These are phyloP conservation scores for Crematogaster levior DNA, from an alignment of 2,888 invertebrate genomes.

Conservation along the genomic window DNA sequence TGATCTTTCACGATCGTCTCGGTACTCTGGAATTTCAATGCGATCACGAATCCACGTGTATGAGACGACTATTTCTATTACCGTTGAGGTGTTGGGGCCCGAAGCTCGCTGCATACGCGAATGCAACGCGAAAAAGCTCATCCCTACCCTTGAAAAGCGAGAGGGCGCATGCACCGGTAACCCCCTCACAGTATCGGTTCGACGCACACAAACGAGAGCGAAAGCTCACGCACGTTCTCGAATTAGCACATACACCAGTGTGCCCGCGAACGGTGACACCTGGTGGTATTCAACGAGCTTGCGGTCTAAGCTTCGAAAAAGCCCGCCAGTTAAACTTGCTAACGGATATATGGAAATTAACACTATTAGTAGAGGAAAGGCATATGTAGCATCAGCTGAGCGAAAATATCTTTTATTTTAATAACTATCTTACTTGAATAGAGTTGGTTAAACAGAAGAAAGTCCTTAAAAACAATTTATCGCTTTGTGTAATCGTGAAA, in stretches of 20 bases:
- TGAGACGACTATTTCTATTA: background rate
- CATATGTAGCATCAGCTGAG: background rate
- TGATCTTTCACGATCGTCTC: background rate
- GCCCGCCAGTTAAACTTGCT: constrained; percentile 58
- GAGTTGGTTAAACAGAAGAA: background rate
- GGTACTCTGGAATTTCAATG: background rate
- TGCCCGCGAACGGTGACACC: constrained; percentile 63
- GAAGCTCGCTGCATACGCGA: constrained; percentile 57
- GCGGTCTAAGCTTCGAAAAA: constrained; percentile 64
- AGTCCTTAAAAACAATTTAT: background rate
- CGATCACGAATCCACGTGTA: constrained; percentile 4
- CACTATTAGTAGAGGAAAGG: background rate
- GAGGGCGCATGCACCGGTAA: constrained; percentile 66
- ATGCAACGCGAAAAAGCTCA: constrained; percentile 63
- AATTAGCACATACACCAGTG: constrained; percentile 56
- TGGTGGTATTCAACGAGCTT: constrained; percentile 51
- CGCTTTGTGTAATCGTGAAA: background rate
- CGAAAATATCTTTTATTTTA: background rate
- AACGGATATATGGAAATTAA: constrained; percentile 6
- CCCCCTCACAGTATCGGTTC: constrained; percentile 69
- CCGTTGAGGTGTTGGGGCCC: constrained; percentile 53
- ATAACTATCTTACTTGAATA: background rate
- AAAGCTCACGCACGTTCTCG: constrained; percentile 63
- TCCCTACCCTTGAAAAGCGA: constrained; percentile 43
- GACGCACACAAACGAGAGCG: constrained; percentile 64